Evolutionary conservation across 92 coral and sea anemone species (phyloP).

Genomic region (Nematostella vectensis): DNA sequence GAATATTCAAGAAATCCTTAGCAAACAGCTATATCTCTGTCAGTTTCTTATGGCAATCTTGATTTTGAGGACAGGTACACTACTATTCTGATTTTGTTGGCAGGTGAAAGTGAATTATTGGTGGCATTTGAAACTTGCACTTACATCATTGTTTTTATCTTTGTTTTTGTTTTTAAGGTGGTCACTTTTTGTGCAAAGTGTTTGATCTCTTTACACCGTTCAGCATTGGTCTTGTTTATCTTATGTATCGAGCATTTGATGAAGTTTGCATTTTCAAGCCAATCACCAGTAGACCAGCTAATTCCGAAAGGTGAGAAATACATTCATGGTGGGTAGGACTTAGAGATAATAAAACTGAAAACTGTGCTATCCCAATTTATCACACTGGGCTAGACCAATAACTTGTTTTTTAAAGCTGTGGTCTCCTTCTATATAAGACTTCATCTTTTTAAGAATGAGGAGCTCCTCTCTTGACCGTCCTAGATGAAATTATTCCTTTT

Average conservation of each 20-base stretch:
- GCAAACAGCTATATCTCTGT: constrained; percentile 87
- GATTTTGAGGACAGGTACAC: constrained; percentile 80
- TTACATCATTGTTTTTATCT: neutral
- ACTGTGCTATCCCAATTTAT: no score
- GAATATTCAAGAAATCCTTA: constrained; percentile 86
- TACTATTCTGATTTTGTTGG: no score
- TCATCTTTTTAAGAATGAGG: no score
- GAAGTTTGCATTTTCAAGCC: constrained; percentile 84
- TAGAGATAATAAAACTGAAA: neutral
- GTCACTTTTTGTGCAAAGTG: constrained; percentile 86
- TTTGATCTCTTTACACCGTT: constrained; percentile 92
- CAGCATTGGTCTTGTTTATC: constrained; percentile 76
- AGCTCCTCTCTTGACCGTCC: no score
- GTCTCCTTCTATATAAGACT: no score
- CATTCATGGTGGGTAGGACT: no score
- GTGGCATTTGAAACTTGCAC: neutral
- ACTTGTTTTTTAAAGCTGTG: no score
- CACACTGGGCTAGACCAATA: no score
- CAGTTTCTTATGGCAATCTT: constrained; percentile 90
- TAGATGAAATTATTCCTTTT: no score
- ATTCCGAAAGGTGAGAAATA: constrained; percentile 78
- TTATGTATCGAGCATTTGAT: constrained; percentile 82
- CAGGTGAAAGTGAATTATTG: no score
- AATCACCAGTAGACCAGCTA: constrained; percentile 96
- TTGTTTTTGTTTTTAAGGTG: constrained; percentile 49